Base-by-base conservation (phyloP, 2,113 vertebrate genomes). In the Bubo scandiacus region DNA sequence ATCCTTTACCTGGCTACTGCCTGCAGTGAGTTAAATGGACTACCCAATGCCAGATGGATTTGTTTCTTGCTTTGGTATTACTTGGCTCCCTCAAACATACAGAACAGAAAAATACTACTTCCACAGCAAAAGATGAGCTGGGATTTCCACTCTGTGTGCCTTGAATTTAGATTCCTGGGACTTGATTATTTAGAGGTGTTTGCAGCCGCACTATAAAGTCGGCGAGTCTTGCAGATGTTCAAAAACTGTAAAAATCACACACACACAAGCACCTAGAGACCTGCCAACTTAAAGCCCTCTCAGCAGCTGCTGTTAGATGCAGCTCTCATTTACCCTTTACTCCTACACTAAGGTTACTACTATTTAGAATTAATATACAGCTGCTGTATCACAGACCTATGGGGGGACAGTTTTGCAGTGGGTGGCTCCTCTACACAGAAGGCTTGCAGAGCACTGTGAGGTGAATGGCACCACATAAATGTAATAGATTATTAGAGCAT, bases 401-500 rank as follows among this genome's bases (percentile, higher is more conserved):
- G 40, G 13, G 80, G 58, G 3, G 2, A 63, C 12, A 6, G 26
- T 68, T 94, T 91, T 89, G 61, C 36, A 72, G 49, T 61, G 65
- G 57, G 52, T 74, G 57, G 65, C 34, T 66, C 17, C 42, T 65
- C 49, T 61, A 21, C 40, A 36, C 34, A 63, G 75, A 88, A 90
- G 9, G 16, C 51, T 86, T 74, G 59, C 49, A 70, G 62, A 81
- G 55, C 42, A 66, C 51, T 62, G 36, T 34, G 58, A 77, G 22
- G 42, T 79, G 83, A 94, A 88, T 0, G 0, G 70, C 30, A 67
- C 47, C 20, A 22, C 26, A 73, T 66, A 81, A 83, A 90, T 71
- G 43, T 67, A 88, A 86, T 47, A 81, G 82, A 93, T 92, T 92
- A 92, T 95, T 97, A 95, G 83, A 78, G 57, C 55, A 52, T 30